Evolutionary conservation across 2,888 invertebrate species (phyloP).

Genomic region (Fragum whitleyi): DNA sequence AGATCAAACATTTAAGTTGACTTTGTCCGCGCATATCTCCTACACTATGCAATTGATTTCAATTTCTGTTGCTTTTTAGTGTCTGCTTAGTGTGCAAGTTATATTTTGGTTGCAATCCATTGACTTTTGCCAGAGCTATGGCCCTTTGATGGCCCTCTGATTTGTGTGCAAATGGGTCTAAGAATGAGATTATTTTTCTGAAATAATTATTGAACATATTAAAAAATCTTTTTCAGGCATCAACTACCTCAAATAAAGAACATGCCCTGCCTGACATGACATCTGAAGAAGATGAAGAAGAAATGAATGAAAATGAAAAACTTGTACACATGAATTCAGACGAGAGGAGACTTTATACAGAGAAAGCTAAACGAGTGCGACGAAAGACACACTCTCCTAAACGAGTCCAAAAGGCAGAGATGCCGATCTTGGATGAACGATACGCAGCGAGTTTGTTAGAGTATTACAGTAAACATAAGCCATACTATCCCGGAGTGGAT

Average conservation of each 20-base stretch:
- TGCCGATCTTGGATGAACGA: constrained; percentile 59
- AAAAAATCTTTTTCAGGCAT: constrained; percentile 2
- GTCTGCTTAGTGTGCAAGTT: too few species aligned
- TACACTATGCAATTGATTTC: too few species aligned
- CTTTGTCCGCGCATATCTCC: too few species aligned
- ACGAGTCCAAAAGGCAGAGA: constrained; percentile 54
- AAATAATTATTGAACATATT: too few species aligned
- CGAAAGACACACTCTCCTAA: constrained; percentile 63
- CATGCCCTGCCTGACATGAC: constrained; percentile 45
- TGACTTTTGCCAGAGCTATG: too few species aligned
- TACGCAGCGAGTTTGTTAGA: constrained; percentile 64
- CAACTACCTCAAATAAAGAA: constrained; percentile 46
- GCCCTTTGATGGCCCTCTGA: too few species aligned
- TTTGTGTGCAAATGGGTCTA: too few species aligned
- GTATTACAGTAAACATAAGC: constrained; percentile 67
- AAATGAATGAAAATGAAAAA: constrained; percentile 28
- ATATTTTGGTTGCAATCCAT: too few species aligned
- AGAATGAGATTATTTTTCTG: too few species aligned
- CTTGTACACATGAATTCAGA: constrained; percentile 47
- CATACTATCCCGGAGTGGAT: constrained; percentile 60
- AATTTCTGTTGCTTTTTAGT: too few species aligned
- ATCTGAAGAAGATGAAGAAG: constrained; percentile 59
- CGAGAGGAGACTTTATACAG: constrained; percentile 51
- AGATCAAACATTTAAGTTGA: too few species aligned
- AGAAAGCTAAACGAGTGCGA: constrained; percentile 58